Percentiles rank a stretch among this genome's conserved stretches.
These are phyloP conservation scores for Gracilinanus agilis DNA, from an alignment of 2,113 vertebrate species.

Conservation along the genomic window DNA sequence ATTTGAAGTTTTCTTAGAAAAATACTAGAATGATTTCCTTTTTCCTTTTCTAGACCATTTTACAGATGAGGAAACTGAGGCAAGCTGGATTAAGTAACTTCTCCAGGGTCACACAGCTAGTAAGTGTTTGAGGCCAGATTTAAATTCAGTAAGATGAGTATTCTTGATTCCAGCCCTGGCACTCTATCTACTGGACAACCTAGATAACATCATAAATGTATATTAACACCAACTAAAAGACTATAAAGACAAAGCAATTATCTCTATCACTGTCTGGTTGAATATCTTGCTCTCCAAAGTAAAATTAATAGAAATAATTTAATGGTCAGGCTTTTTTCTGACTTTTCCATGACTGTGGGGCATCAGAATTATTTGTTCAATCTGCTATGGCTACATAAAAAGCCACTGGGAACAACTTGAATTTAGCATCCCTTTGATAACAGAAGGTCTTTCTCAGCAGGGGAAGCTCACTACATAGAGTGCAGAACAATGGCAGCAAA, in stretches of 20 bases:
- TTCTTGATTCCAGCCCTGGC: neutral
- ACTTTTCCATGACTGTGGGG: conserved; percentile 62
- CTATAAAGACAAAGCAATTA: conserved; percentile 61
- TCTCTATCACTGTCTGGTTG: conserved; percentile 53
- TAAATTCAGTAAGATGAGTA: neutral
- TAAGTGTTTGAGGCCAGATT: neutral
- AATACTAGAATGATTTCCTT: neutral
- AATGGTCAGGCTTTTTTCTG: conserved; percentile 64
- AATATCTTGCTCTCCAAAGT: conserved; percentile 46
- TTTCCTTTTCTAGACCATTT: neutral
- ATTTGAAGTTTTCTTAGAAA: neutral
- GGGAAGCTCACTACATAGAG: conserved; percentile 13
- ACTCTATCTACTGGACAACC: neutral
- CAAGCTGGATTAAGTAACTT: neutral
- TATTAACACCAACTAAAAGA: conserved; percentile 53
- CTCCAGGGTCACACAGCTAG: neutral
- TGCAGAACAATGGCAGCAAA: neutral
- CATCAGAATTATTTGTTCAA: conserved; percentile 63
- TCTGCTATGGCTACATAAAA: conserved; percentile 62
- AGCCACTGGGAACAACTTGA: conserved; percentile 59
- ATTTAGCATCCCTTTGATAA: conserved; percentile 70
- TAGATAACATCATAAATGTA: neutral
- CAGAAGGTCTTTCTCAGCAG: conserved; percentile 66
- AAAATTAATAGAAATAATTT: conserved; percentile 71
- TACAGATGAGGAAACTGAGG: neutral